Percentiles rank a stretch among this genome's conserved stretches.
phyloP scores from a whole-genome alignment of 2,113 vertebrate species.

The Monopterus albus region DNA sequence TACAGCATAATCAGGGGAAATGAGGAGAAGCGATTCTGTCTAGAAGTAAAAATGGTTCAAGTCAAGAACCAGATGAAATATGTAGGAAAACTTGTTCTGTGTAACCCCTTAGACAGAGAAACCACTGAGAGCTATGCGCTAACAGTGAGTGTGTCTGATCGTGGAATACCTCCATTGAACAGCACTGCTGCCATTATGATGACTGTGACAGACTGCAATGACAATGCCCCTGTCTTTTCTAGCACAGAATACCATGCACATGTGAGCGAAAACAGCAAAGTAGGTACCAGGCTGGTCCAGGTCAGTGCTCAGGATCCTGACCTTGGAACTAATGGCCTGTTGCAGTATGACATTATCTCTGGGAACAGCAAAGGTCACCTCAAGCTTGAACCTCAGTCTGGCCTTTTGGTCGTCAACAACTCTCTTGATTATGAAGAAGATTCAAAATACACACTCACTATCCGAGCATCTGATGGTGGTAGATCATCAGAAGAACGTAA shows the following conservation, averaged over 20 bases:
- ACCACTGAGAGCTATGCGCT: constrained; percentile 78
- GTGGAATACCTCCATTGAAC: constrained; percentile 83
- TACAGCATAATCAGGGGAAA: constrained; percentile 87
- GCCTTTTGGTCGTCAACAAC: constrained; percentile 83
- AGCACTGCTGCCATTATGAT: constrained; percentile 83
- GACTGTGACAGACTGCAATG: constrained; percentile 89
- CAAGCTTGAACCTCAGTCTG: constrained; percentile 83
- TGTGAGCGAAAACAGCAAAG: constrained; percentile 84
- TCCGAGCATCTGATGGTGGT: constrained; percentile 86
- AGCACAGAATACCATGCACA: constrained; percentile 81
- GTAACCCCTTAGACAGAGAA: constrained; percentile 86
- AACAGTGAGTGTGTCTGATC: constrained; percentile 85
- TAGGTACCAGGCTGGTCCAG: constrained; percentile 81
- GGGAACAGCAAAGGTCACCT: constrained; percentile 87
- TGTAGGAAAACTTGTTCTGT: constrained; percentile 85
- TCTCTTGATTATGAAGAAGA: constrained; percentile 89
- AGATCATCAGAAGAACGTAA: constrained; percentile 72
- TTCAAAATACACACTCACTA: constrained; percentile 82
- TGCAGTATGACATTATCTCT: constrained; percentile 86
- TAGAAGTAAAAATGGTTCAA: constrained; percentile 79
- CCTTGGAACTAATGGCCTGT: constrained; percentile 80
- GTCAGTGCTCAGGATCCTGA: constrained; percentile 87
- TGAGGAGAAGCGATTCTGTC: constrained; percentile 81
- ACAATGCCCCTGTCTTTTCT: constrained; percentile 87
- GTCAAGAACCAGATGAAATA: constrained; percentile 73